Base-by-base conservation (phyloP, 2,888 invertebrate species). In the Liodrosophila aerea region DNA sequence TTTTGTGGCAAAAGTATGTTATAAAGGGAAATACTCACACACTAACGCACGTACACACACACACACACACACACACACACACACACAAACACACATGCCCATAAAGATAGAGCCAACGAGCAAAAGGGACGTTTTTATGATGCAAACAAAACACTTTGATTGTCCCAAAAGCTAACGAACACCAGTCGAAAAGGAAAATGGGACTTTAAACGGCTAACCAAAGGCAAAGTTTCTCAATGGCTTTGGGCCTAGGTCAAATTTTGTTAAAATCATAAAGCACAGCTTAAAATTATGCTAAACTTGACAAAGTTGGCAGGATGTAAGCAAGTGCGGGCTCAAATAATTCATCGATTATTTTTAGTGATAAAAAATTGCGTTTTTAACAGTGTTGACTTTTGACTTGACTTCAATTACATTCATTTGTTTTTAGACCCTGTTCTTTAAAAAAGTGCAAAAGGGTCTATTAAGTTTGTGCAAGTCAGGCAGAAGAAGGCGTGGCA, bases 51-150 rank as follows among this genome's bases (percentile, higher is more conserved):
- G 30, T 16, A 37, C 7, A 31, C 31, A 8, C 31, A n/a, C 11
- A 29, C 27, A 27, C 36, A 36, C 9, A 4, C 27, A 31, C n/a
- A 40, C 1, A 49, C 13, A 27, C 45, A 13, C 9, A 13, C 45
- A 12, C 27, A 13, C 7, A 8, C 0, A 37, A 8, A 29, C 8
- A 27, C 39, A 5, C 9, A 27, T 13, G 40, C 34, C 47, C 64
- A 57, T 76, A 67, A 76, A 80, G 54, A 46, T 60, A 59, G 58
- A 56, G 58, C 34, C 58, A 49, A 64, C 69, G 69, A 58, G 45
- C 40, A 46, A 43, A 61, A 56, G 36, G 58, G 69, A 43, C 39
- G 16, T 54, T 56, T 68, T 68, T 68, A 59, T 59, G 64, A 27
- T 31, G 37, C 39, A 44, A 64, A 52, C 58, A 65, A 53, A 51